Evolutionary conservation across 2,888 invertebrate genomes (phyloP).

Genomic region (Tiphia femorata): DNA sequence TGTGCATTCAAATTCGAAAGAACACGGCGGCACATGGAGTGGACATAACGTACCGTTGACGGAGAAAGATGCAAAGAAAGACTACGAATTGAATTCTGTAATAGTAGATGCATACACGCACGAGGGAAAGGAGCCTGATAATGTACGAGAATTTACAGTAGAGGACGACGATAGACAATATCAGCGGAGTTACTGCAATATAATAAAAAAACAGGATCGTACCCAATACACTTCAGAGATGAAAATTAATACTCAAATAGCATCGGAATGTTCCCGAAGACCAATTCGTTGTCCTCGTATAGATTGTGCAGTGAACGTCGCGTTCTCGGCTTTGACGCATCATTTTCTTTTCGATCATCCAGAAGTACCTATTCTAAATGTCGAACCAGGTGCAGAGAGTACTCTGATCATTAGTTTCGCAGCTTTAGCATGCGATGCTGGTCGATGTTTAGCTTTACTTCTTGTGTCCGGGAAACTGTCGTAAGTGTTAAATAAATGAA

Average conservation of each 20-base stretch:
- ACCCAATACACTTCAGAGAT: conserved; percentile 41
- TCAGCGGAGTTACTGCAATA: conserved; percentile 43
- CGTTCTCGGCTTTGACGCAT: conserved; percentile 70
- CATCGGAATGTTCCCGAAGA: conserved; percentile 62
- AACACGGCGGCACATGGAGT: too few relatives aligned
- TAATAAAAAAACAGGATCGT: conserved; percentile 31
- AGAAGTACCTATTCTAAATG: conserved; percentile 66
- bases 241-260: conserved; percentile 40
- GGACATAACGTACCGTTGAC: too few relatives aligned
- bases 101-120: not conserved
- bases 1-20: too few relatives aligned
- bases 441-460: conserved; percentile 61
- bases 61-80: too few relatives aligned
- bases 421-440: conserved; percentile 54
- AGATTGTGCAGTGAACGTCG: conserved; percentile 71
- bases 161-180: conserved; percentile 23
- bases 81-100: not conserved
- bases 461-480: conserved; percentile 63
- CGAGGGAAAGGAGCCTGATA: conserved; percentile 3
- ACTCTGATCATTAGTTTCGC: conserved; percentile 59
- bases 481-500: conserved; percentile 47
- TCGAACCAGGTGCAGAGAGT: conserved; percentile 60
- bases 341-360: conserved; percentile 75
- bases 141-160: conserved; percentile 19
- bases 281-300: conserved; percentile 71